These are phyloP conservation scores for Machimus rusticus DNA, from an alignment of 2,888 invertebrate genomes.

Conservation along the genomic window DNA sequence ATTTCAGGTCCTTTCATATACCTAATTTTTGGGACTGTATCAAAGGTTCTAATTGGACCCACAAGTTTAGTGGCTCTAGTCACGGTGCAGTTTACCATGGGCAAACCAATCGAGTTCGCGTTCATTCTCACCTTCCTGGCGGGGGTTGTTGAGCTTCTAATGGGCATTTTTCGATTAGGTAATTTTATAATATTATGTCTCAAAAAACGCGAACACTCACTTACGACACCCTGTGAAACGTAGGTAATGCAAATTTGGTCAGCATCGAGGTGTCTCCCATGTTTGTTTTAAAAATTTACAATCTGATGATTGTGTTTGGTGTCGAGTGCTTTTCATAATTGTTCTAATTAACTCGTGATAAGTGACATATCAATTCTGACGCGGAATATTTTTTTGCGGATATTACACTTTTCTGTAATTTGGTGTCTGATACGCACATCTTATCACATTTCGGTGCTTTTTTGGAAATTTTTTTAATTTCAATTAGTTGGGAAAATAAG, in stretches of 20 bases:
- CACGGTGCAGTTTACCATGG: constrained; percentile 77
- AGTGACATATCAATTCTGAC: not conserved
- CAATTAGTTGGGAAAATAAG: not conserved
- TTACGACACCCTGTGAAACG: not conserved
- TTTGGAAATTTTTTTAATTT: not conserved
- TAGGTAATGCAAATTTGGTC: not conserved
- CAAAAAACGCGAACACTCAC: not conserved
- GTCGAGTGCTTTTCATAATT: not conserved
- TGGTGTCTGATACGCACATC: not conserved
- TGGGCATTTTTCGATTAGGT: constrained; percentile 83
- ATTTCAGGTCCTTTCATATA: constrained; percentile 79
- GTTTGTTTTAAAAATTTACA: not conserved
- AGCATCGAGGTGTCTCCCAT: not conserved
- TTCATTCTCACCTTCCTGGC: constrained; percentile 79
- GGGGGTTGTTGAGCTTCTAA: constrained; percentile 78
- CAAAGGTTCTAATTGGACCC: constrained; percentile 86
- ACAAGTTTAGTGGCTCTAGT: constrained; percentile 84
- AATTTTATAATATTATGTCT: constrained; percentile 41
- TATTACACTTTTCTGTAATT: not conserved
- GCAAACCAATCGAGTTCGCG: constrained; percentile 76
- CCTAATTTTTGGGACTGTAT: constrained; percentile 84
- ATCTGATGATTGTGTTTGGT: not conserved
- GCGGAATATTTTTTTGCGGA: not conserved
- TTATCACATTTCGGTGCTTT: not conserved
- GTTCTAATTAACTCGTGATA: not conserved